Conservation (phyloP, 2,888 invertebrate species). For the Plebejus argus region DNA sequence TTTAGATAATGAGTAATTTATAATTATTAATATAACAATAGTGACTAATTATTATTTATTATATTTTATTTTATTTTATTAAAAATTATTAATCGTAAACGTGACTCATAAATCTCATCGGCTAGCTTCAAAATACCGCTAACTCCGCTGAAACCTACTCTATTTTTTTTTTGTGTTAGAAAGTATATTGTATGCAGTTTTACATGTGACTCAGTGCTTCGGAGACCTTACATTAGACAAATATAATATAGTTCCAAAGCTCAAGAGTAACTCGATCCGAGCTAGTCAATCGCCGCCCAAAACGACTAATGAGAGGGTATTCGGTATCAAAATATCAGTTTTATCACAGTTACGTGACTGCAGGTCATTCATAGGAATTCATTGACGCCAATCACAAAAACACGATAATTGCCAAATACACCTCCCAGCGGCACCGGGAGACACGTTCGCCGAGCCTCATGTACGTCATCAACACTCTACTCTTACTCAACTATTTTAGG, state of each 20-base stretch:
- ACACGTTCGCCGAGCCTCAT: background rate
- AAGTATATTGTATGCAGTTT: background rate
- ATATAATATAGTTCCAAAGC: background rate
- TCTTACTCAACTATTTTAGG: too few relatives aligned
- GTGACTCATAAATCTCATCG: too few relatives aligned
- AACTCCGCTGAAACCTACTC: too few relatives aligned
- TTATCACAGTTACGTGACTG: background rate
- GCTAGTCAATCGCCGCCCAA: background rate
- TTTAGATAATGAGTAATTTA: too few relatives aligned
- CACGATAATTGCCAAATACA: slow-evolving; percentile 2
- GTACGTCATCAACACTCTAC: background rate
- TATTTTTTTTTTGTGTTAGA: background rate
- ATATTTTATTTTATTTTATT: too few relatives aligned
- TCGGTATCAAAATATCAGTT: slow-evolving; percentile 5
- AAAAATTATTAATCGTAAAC: too few relatives aligned
- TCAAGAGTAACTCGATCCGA: background rate
- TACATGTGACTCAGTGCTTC: background rate
- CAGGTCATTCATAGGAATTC: background rate
- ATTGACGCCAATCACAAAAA: background rate
- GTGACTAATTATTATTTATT: too few relatives aligned
- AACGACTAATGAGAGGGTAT: background rate
- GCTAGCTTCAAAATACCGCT: too few relatives aligned
- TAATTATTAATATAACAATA: too few relatives aligned
- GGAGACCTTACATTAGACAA: background rate
- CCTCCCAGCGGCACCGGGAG: background rate